Evolutionary conservation across 1,140 invertebrate species (phyloP).

Genomic region (Panulirus ornatus): DNA sequence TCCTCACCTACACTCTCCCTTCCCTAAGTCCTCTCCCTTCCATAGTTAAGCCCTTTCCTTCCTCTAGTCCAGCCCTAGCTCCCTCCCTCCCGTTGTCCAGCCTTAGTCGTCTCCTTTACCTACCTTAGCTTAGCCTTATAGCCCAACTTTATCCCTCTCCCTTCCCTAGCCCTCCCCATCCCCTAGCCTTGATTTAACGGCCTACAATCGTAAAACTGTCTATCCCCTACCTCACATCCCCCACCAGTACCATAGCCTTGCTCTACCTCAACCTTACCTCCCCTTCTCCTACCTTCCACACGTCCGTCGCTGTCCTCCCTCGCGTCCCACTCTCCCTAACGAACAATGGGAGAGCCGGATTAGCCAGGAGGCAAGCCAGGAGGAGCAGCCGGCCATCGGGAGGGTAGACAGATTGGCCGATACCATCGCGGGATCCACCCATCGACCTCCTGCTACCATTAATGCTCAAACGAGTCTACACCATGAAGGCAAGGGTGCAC

Average conservation of each 20-base stretch:
- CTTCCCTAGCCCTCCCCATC: background rate
- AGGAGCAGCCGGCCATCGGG: too few species aligned
- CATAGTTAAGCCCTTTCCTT: background rate
- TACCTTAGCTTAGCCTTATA: background rate
- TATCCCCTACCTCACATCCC: too few species aligned
- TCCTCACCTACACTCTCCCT: too few species aligned
- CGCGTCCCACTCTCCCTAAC: background rate
- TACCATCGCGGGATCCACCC: too few species aligned
- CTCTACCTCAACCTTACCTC: background rate
- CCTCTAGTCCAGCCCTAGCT: background rate
- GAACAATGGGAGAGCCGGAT: too few species aligned
- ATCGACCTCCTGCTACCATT: too few species aligned
- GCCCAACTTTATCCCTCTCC: background rate
- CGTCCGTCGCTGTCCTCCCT: background rate
- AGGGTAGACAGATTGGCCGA: too few species aligned
- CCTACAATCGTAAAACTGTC: background rate
- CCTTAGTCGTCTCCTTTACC: background rate
- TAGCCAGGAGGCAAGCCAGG: too few species aligned
- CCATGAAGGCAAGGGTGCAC: too few species aligned
- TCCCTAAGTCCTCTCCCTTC: too few species aligned
- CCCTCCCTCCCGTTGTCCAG: background rate
- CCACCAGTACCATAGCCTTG: background rate
- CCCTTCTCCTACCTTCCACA: background rate
- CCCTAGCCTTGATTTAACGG: background rate
- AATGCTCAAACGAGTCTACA: too few species aligned